Base-by-base conservation (phyloP, 2,888 invertebrate genomes). In the Drosophila birchii region DNA sequence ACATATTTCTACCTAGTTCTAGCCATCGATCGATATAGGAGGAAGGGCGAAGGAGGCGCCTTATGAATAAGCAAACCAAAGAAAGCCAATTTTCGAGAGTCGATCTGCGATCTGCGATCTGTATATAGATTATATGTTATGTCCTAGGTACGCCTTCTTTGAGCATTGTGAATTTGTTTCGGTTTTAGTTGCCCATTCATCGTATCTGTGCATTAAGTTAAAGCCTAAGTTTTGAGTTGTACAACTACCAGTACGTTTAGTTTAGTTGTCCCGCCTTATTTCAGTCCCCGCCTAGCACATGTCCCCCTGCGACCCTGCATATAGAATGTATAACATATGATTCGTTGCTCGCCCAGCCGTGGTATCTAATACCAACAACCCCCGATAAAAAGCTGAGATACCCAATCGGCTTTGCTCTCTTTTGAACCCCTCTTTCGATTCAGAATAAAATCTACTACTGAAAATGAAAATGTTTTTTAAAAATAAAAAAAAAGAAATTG, bases 381-480 rank as follows among this genome's bases (percentile, higher is more conserved):
- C 70, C 68, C 47, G 29, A 23, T 16, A 36, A 29, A 26, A 57
- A 58, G 32, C 66, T 23, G 26, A 59, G 29, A 16, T 12, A 49
- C 41, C 63, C 67, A 66, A 64, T 64, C 64, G 34, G 66, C 49
- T 43, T 39, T n/a, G 38, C 5, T 51, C 7, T 29, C n/a, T 29
- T n/a, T n/a, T 29, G 8, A 6, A 5, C 3, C n/a, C 43, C n/a
- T n/a, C 20, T 38, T 68, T 57, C 14, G 20, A 53, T 53, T 45
- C 44, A 56, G 41, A 18, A 18, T 39, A 39, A 39, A 54, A 11
- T 36, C 54, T 39, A 59, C 45, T 32, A 41, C 23, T 11, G 39
- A 70, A 57, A 47, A 26, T 20, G 54, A 71, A 72, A 61, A 78
- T 78, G 78, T 84, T 87, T 78, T 74, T 76, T 61, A 51, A 53